Evolutionary conservation across 2,888 invertebrate genomes (phyloP), one percentile per base, ranked within the genome.

Genomic region (Pegoplata infirma): DNA sequence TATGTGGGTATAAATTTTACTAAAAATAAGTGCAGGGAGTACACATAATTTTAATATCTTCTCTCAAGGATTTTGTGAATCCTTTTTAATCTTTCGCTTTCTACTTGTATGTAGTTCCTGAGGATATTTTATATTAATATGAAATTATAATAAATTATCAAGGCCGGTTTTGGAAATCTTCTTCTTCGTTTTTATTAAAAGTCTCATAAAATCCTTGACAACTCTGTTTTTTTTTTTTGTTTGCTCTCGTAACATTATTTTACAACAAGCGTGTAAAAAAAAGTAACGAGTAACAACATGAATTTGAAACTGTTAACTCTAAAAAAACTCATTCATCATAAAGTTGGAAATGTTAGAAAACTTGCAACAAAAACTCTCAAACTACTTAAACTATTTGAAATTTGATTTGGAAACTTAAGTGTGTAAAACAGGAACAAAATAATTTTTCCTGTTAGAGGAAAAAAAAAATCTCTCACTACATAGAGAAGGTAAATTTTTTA

Each of bases 241-340:
- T n/a, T n/a, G n/a, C 53, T 68, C 40, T 55, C 40, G 53, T 53
- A 58, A 5, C 25, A 12, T 40, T 75, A 61, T 61, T 55, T 68
- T 68, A 19, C 51, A 74, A 53, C 10, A 61, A 55, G 47, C 23
- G 25, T 61, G 36, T 28, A 14, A 32, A 17, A 36, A 73, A 59
- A 69, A 16, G 16, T 51, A 77, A 58, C 72, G 77, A 77, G 63
- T 73, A 44, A 16, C 21, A 71, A 53, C 16, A 16, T n/a, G n/a
- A n/a, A n/a, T 53, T 59, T 32, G 5, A 63, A 73, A 77, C 51
- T 67, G 56, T 73, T 56, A n/a, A 73, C 71, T 56, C 58, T 61
- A 49, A 14, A 25, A 64, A 63, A 75, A 71, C 66, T 79, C 79
- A 79, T 79, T 79, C 79, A 79, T 75, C 66, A 75, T 55, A 63